phyloP scores from a whole-genome alignment of 2,797 vertebrate genomes.

The Melopsittacus undulatus region DNA sequence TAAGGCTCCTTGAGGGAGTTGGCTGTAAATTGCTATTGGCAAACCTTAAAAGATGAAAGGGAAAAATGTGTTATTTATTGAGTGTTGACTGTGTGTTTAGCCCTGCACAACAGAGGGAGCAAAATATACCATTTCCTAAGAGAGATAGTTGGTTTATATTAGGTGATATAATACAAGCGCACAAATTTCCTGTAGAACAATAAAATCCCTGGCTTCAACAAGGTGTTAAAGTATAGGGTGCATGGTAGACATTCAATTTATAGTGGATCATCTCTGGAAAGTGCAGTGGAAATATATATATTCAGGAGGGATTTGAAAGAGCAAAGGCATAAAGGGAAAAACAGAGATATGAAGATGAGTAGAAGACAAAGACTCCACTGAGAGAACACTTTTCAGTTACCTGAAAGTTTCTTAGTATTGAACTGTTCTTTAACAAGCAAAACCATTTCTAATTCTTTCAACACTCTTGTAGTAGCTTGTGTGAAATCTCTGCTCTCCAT shows the following conservation, averaged over 20 bases:
- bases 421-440: not conserved
- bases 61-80: conserved; percentile 7
- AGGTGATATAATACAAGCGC: not conserved
- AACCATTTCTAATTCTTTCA: not conserved
- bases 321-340: not conserved
- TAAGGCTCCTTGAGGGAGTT: conserved; percentile 43
- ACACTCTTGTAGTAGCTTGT: not conserved
- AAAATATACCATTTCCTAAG: not conserved
- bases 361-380: not conserved
- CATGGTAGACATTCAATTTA: not conserved
- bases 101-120: not conserved
- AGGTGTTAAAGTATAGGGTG: not conserved
- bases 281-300: not conserved
- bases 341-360: not conserved
- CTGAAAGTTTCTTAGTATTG: not conserved
- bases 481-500: not conserved
- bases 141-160: not conserved
- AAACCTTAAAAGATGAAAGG: conserved; percentile 22
- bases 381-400: not conserved
- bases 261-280: not conserved
- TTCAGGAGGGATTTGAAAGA: not conserved
- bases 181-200: not conserved
- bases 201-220: not conserved
- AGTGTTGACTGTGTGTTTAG: not conserved
- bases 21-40: conserved; percentile 30